Conservation (phyloP, 2,888 invertebrate species). For the Xestia c-nigrum region DNA sequence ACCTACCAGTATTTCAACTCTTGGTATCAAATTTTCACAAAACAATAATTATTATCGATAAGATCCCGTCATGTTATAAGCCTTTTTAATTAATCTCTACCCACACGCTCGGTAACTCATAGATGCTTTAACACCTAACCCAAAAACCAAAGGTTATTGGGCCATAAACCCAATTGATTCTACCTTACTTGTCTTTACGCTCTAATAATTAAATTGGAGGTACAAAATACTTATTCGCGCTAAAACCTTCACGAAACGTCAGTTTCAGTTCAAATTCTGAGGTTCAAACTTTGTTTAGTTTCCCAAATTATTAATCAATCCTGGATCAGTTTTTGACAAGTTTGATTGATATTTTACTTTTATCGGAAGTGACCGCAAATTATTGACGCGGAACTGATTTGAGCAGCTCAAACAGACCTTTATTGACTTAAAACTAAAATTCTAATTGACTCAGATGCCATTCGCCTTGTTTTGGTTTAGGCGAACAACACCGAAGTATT, state of each 20-base stretch:
- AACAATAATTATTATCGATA: not conserved
- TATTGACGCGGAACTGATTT: not conserved
- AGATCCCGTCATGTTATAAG: not conserved
- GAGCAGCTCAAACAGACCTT: not conserved
- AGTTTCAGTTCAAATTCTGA: not conserved
- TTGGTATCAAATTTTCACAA: not conserved
- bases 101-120: not conserved
- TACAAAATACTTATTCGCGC: slow-evolving; percentile 12
- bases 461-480: too few species aligned
- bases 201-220: slow-evolving; percentile 12
- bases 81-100: not conserved
- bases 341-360: not conserved
- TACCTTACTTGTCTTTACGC: slow-evolving; percentile 23
- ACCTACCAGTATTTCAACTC: not conserved
- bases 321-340: slow-evolving; percentile 3
- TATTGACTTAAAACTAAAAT: too few species aligned
- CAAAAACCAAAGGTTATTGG: slow-evolving; percentile 7
- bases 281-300: not conserved
- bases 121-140: slow-evolving; percentile 1
- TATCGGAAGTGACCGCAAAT: not conserved
- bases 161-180: slow-evolving; percentile 9
- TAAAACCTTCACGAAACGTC: not conserved
- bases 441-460: too few species aligned
- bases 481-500: too few species aligned
- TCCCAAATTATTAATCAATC: not conserved